Conservation (phyloP, 2,113 vertebrate species). For the Camelus bactrianus region DNA sequence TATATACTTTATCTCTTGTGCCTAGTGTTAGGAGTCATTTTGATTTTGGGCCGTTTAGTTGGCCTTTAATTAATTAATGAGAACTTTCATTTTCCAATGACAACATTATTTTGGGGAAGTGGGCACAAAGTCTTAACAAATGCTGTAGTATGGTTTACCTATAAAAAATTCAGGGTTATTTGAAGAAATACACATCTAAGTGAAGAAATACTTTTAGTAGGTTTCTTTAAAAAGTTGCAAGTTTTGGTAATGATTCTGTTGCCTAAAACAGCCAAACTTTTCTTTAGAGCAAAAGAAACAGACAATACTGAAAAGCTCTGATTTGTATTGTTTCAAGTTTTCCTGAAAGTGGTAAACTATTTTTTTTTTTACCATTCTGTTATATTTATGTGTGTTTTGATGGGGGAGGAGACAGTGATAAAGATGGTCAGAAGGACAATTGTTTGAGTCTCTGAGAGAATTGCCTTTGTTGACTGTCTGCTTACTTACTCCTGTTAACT, state of each 20-base stretch:
- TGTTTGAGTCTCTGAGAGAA: not conserved
- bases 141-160: not conserved
- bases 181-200: not conserved
- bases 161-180: not conserved
- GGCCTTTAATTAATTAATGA: not conserved
- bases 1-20: not conserved
- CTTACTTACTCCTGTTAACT: not conserved
- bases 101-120: not conserved
- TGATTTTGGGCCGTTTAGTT: not conserved
- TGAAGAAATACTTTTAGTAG: not conserved
- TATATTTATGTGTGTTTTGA: not conserved
- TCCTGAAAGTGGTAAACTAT: not conserved
- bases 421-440: not conserved
- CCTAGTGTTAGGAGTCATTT: not conserved
- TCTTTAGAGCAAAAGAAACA: not conserved
- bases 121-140: not conserved
- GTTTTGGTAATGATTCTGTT: not conserved
- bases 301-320: not conserved
- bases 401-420: rapidly evolving
- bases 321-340: not conserved
- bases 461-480: not conserved
- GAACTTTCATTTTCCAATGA: not conserved
- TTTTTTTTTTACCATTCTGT: not conserved
- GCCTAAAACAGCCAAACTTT: not conserved
- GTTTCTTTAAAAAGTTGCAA: not conserved